Conservation (phyloP, 2,113 vertebrate genomes). For the Toxostoma redivivum region DNA sequence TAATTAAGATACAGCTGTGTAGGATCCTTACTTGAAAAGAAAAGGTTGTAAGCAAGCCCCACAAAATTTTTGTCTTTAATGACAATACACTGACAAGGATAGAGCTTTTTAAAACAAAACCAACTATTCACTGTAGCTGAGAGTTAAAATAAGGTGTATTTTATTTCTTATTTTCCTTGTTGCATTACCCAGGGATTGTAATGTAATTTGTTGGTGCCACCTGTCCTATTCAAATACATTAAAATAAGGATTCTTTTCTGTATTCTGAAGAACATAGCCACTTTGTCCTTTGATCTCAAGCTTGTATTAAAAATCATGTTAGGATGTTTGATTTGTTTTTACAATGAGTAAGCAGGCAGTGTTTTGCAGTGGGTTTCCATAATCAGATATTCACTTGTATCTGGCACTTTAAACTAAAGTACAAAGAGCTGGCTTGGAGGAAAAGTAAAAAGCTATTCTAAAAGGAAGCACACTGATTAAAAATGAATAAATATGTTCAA, state of each 20-base stretch:
- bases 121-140: background rate
- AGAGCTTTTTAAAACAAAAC: background rate
- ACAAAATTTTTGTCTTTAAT: background rate
- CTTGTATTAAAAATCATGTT: slow-evolving; percentile 38
- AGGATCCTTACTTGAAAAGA: background rate
- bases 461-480: slow-evolving; percentile 25
- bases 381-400: slow-evolving; percentile 30
- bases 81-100: background rate
- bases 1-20: background rate
- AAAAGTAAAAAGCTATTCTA: slow-evolving; percentile 5
- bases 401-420: slow-evolving; percentile 28
- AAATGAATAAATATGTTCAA: slow-evolving; percentile 44
- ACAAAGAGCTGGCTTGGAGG: background rate
- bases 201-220: background rate
- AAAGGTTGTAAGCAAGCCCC: background rate
- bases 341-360: background rate
- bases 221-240: background rate
- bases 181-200: background rate
- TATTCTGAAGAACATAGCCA: background rate
- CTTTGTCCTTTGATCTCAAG: slow-evolving; percentile 25
- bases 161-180: slow-evolving; percentile 5
- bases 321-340: slow-evolving; percentile 38
- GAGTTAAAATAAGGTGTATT: background rate
- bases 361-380: slow-evolving; percentile 6
- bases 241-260: slow-evolving; percentile 7